Evolutionary conservation across 2,888 invertebrate genomes (phyloP).

Genomic region (Sepiola atlantica): DNA sequence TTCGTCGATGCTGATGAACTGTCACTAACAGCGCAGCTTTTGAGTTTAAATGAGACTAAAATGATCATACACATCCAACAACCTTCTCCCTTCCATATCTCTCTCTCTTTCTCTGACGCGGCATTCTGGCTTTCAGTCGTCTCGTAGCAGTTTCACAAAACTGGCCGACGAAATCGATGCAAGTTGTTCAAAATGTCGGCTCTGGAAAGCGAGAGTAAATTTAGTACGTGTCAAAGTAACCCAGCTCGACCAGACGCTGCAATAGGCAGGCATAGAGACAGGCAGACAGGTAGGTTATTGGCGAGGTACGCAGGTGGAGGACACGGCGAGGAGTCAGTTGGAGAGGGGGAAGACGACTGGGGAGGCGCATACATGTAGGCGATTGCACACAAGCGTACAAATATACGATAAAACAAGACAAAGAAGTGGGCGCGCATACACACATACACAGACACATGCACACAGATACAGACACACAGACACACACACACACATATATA

Average conservation of each 20-base stretch:
- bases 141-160: neutral
- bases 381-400: too few relatives aligned
- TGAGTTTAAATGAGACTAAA: neutral
- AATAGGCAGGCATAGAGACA: neutral
- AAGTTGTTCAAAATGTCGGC: slow-evolving; percentile 19
- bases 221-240: slow-evolving; percentile 32
- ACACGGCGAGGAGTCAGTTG: neutral
- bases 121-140: neutral
- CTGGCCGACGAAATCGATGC: neutral
- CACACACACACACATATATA: too few relatives aligned
- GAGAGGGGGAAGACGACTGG: neutral
- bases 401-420: too few relatives aligned
- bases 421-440: too few relatives aligned
- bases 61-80: neutral
- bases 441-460: neutral
- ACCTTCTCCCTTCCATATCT: neutral
- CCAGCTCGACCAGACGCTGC: slow-evolving; percentile 7
- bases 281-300: neutral
- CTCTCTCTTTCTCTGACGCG: too few relatives aligned
- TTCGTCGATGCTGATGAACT: neutral
- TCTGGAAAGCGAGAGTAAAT: neutral
- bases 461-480: too few relatives aligned
- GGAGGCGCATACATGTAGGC: neutral
- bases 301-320: neutral
- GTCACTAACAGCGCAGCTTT: neutral